Conservation (phyloP, 1,140 invertebrate species). For the Plutomurus gul region DNA sequence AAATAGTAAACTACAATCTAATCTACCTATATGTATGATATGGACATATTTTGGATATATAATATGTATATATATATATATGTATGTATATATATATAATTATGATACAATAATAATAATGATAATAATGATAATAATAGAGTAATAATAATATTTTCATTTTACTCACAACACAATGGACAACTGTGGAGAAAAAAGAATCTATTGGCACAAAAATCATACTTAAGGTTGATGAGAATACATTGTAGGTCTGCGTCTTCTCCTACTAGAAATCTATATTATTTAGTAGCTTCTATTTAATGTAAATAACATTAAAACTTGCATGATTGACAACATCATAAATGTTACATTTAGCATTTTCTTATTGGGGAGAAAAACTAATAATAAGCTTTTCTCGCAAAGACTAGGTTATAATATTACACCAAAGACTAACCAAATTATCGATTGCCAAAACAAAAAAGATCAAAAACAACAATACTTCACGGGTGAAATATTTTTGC, state of each 20-base stretch:
- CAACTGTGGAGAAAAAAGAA: constrained; percentile 31
- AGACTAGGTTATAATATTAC: constrained; percentile 51
- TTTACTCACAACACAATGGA: constrained; percentile 34
- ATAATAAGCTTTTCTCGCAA: constrained; percentile 39
- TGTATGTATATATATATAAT: no score
- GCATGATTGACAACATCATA: constrained; percentile 32
- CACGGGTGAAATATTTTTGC: constrained; percentile 37
- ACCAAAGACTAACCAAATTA: constrained; percentile 43
- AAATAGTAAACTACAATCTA: background rate
- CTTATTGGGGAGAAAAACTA: constrained; percentile 21
- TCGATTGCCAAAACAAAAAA: constrained; percentile 48
- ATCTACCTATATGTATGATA: constrained; percentile 21
- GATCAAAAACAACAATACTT: constrained; percentile 35
- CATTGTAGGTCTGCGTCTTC: constrained; percentile 31
- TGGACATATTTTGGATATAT: constrained; percentile 24
- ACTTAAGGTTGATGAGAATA: constrained; percentile 45
- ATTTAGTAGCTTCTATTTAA: constrained; percentile 29
- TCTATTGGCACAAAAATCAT: constrained; percentile 47
- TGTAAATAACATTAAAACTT: constrained; percentile 32
- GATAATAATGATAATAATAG: background rate
- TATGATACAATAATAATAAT: constrained; percentile 16
- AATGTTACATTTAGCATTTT: constrained; percentile 31
- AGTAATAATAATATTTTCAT: constrained; percentile 26
- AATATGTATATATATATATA: no score
- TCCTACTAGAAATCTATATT: constrained; percentile 22